Evolutionary conservation across 1,140 invertebrate genomes (phyloP).

Genomic region (Trichonephila clavata): DNA sequence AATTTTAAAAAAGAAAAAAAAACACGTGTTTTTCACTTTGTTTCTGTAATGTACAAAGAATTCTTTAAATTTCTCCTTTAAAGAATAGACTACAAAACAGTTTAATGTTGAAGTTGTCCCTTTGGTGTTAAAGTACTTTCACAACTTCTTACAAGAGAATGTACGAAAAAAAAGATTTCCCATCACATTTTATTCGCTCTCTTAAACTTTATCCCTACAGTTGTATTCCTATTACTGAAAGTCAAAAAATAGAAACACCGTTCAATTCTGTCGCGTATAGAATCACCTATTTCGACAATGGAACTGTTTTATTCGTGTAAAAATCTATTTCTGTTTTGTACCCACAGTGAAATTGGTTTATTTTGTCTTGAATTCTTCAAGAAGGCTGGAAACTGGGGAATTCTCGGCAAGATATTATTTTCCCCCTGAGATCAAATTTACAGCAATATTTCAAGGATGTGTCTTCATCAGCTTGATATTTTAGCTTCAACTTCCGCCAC

Average conservation of each 20-base stretch:
- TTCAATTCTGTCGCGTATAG: background rate
- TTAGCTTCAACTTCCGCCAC: background rate
- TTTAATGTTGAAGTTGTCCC: background rate
- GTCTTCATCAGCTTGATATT: background rate
- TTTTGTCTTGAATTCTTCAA: conserved; percentile 7
- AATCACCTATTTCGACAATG: background rate
- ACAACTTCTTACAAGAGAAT: background rate
- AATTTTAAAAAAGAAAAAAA: no score
- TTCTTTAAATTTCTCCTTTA: background rate
- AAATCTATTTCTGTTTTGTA: background rate
- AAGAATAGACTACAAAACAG: background rate
- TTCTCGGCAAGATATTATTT: background rate
- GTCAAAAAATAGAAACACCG: background rate
- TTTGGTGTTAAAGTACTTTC: conserved; percentile 24
- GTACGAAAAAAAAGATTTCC: background rate
- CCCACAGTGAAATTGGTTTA: conserved; percentile 4
- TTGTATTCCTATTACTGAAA: background rate
- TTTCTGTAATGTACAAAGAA: background rate
- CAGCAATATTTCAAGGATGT: background rate
- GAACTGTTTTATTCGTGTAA: background rate
- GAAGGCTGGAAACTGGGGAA: background rate
- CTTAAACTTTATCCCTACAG: background rate
- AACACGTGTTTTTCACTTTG: no score
- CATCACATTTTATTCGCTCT: background rate
- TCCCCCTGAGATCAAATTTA: background rate